Base-by-base conservation (phyloP, 2,888 invertebrate genomes). In the Melipona bicolor region DNA sequence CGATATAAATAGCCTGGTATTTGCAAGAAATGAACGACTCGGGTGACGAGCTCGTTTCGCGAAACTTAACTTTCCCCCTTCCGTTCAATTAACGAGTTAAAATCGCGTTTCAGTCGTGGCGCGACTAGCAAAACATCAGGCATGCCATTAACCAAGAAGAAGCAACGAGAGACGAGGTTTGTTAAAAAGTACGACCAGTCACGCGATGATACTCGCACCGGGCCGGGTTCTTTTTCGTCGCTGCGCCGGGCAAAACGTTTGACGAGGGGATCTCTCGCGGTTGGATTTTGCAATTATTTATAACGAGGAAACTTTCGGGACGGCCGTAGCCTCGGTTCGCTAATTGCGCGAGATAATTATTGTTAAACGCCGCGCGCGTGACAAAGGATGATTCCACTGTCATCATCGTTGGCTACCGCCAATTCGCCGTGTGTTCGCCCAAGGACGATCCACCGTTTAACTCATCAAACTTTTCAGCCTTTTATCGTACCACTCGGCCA, bases 241-340 rank as follows among this genome's bases (percentile, higher is more conserved):
- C 32, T 50, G 52, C 19, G 17, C 59, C 36, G 68, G 19, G 50
- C 65, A 54, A 43, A 43, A 62, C 75, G 78, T 75, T 82, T 79
- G 83, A 83, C 72, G 68, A 27, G 24, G 56, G 56, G 71, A 78
- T 72, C 43, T 43, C 43, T 69, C 75, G 52, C 50, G 54, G 72
- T 27, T 78, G 80, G 86, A 88, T 90, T 91, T 92, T 88, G 91
- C 90, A 92, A 91, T 92, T 91, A 91, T 93, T 92, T 92, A 90
- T 93, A 93, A 93, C 91, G 92, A 93, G 91, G 83, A 90, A 93
- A 93, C 91, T 93, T 93, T 87, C 64, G 81, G 69, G 72, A 54
- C 78, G 70, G 67, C 70, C 64, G 75, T 73, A 69, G 68, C 73
- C 74, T 90, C 88, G 85, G 85, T 81, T 87, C 85, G 87, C 88